phyloP scores from a whole-genome alignment of 2,113 vertebrate species.

The Peromyscus californicus region DNA sequence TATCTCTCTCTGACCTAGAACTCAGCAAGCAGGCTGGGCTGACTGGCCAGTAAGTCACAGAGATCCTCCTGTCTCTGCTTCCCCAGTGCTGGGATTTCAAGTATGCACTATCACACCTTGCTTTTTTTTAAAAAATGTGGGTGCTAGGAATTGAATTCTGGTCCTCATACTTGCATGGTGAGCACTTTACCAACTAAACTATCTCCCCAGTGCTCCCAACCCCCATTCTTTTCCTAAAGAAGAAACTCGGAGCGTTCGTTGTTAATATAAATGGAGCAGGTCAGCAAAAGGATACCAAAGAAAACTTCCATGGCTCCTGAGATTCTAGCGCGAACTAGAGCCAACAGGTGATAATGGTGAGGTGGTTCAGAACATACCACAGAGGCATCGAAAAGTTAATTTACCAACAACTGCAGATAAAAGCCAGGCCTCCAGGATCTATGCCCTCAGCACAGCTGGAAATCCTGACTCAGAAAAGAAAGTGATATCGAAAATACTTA shows the following conservation, averaged over 20 bases:
- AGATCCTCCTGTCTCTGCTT: not conserved
- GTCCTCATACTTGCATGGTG: not conserved
- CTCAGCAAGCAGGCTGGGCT: not conserved
- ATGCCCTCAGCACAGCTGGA: not conserved
- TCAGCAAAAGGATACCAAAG: not conserved
- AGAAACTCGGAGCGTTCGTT: not conserved
- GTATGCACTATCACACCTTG: not conserved
- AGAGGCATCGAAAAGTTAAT: not conserved
- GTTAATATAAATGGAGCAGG: not conserved
- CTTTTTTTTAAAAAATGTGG: not conserved
- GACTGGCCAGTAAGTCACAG: not conserved
- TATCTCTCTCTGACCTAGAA: not conserved
- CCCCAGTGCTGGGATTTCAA: not conserved
- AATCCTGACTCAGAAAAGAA: slow-evolving; percentile 21
- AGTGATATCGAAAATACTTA: not conserved
- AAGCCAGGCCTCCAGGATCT: not conserved
- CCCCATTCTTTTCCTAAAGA: not conserved
- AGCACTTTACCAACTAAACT: not conserved
- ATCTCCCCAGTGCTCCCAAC: not conserved
- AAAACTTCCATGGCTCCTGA: not conserved
- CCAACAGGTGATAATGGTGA: not conserved
- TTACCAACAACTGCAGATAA: not conserved
- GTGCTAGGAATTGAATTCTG: not conserved
- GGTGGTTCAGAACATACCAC: not conserved
- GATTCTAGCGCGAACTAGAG: not conserved